Evolutionary conservation across 1,140 invertebrate genomes (phyloP), one percentile per base, ranked within the genome.

Genomic region (Laodelphax striatellus): DNA sequence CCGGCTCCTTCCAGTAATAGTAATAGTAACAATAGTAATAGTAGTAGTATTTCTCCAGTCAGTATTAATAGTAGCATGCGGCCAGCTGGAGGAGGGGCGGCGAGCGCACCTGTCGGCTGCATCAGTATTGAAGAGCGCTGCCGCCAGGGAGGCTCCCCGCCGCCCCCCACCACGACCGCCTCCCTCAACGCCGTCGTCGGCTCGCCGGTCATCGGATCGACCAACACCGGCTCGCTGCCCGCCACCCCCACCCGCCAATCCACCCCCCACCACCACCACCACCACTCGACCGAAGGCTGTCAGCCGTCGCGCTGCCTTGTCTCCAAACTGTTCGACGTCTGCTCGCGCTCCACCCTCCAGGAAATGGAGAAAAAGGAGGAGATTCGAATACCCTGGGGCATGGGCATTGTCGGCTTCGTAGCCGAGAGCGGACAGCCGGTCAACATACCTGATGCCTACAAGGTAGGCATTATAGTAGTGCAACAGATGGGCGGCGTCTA

Each of bases 371-470:
- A 90, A 69, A 86, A 90, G 65, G 89, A 94, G 63, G 92, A 95
- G 72, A 94, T 97, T 63, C 79, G 86, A 65, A 91, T 97, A 71
- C 88, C 90, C 0, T 90, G 88, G 87, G 88, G 87, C 43, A 87
- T 84, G 21, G 94, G 94, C 31, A 95, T 97, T 65, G 90, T 94
- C 1, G 94, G 94, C 5, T 92, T 92, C 75, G 93, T 96, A 8
- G 94, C 94, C 1, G 85, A 94, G 69, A 94, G 87, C 66, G 93
- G 92, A 17, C 88, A 93, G 70, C 83, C 90, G 11, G 87, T 95
- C 65, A 96, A 97, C 75, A 96, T 97, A 74, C 89, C 92, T 11
- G 92, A 97, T 75, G 94, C 93, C 53, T 97, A 97, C 74, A 83
- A 92, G 85, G 93, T 92, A 75, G 76, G 78, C 38, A 34, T 52